Evolutionary conservation across 1,140 invertebrate genomes (phyloP).

Genomic region (Sminthurinus signatus): DNA sequence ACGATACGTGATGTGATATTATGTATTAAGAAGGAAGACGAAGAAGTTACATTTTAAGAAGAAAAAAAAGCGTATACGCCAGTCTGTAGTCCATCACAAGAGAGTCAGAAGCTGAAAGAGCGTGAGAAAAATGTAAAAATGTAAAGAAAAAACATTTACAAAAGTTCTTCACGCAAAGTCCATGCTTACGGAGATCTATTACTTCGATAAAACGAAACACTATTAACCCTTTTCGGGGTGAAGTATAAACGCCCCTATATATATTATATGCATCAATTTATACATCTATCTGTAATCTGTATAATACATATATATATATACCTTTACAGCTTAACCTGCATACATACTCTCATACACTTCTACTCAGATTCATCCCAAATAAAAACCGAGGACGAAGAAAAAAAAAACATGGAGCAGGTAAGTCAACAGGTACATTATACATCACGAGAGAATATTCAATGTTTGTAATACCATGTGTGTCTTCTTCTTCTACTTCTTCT

Average conservation of each 20-base stretch:
- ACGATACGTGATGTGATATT: too few species aligned
- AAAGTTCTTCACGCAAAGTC: constrained; percentile 28
- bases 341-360: neutral
- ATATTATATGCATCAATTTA: too few species aligned
- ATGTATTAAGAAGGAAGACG: too few species aligned
- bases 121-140: constrained; percentile 35
- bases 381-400: neutral
- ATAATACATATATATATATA: too few species aligned
- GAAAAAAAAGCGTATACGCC: too few species aligned
- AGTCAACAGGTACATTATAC: neutral
- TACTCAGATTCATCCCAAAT: neutral
- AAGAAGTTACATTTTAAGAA: too few species aligned
- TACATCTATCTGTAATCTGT: too few species aligned
- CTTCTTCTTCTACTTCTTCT: too few species aligned
- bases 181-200: constrained; percentile 32
- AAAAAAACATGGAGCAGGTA: neutral
- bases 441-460: too few species aligned
- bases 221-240: constrained; percentile 31
- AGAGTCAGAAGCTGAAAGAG: constrained; percentile 28
- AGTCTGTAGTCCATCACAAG: too few species aligned
- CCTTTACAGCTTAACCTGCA: too few species aligned
- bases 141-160: constrained; percentile 16
- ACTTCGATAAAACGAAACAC: constrained; percentile 29
- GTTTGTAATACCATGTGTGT: too few species aligned
- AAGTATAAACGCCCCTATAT: constrained; percentile 18